These are phyloP conservation scores for Melipona beecheii DNA, from an alignment of 2,888 invertebrate genomes.

Conservation along the genomic window DNA sequence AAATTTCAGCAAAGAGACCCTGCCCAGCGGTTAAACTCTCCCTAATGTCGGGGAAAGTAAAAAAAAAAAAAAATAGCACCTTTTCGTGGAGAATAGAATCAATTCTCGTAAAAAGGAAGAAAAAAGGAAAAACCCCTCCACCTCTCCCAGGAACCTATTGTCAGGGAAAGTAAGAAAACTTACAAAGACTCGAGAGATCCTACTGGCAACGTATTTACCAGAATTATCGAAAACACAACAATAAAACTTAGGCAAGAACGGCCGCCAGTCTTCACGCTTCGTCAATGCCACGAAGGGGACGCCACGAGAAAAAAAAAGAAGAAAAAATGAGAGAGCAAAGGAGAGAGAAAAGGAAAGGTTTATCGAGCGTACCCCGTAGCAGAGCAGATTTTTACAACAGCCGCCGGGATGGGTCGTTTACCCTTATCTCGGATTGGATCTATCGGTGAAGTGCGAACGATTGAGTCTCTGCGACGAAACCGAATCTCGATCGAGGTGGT, in stretches of 20 bases:
- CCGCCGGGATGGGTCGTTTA: slow-evolving; percentile 40
- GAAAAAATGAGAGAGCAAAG: not conserved
- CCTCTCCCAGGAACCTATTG: not conserved
- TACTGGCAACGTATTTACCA: too few species aligned
- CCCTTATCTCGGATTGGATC: slow-evolving; percentile 55
- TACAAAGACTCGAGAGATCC: not conserved
- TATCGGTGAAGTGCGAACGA: slow-evolving; percentile 65
- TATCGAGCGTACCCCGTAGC: slow-evolving; percentile 1
- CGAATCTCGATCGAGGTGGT: slow-evolving; percentile 74
- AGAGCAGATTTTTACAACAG: slow-evolving; percentile 28
- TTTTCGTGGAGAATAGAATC: not conserved
- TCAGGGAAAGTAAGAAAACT: not conserved
- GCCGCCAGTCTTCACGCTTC: not conserved
- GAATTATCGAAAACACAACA: slow-evolving; percentile 12
- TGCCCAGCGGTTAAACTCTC: not conserved
- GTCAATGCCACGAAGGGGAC: not conserved
- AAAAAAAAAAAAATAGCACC: too few species aligned
- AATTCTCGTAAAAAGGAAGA: too few species aligned
- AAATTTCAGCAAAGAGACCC: not conserved
- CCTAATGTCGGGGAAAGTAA: not conserved
- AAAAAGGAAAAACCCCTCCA: too few species aligned
- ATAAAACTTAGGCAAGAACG: not conserved
- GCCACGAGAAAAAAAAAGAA: not conserved
- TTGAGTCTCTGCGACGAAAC: slow-evolving; percentile 65
- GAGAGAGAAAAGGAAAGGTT: not conserved